Base-by-base conservation (phyloP, 92 coral and sea anemone genomes). In the Muricea muricata region DNA sequence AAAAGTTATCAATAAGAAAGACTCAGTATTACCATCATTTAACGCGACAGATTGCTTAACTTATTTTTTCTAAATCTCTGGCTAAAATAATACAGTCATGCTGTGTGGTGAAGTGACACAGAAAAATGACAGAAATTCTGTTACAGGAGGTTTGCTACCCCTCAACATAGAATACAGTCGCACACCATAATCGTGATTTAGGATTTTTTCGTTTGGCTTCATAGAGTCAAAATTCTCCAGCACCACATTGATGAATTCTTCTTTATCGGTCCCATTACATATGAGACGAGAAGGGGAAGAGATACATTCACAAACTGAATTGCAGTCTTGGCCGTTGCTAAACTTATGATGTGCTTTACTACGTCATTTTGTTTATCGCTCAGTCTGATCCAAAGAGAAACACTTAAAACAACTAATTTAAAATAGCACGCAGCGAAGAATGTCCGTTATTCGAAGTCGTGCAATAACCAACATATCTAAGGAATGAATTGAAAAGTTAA, bases 81-180 rank as follows among this genome's bases (percentile, higher is more conserved):
- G n/a, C n/a, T n/a, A n/a, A n/a, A n/a, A 45, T 45, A 45, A 45
- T n/a, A 70, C 77, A 0, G 77, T 35, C 77, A 70, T 70, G 48
- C 77, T 70, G 77, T 70, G 77, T 23, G 77, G 77, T 3, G 48
- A 70, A 25, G 40, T 7, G 40, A 70, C 77, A 13, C 77, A 70
- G 28, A 70, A 70, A 68, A 5, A 1, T 68, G 75, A 29, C 21
- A 68, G 46, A 15, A 68, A 68, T 34, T 68, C 26, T 28, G 74
- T 67, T 18, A n/a, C 74, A 67, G 74, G 74, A 29, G 39, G 74
- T 31, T 67, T 11, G 23, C 42, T 31, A 37, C 74, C 39, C 74
- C 74, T 26, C 41, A 67, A 32, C 42, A 26, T 67, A 15, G 39
- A 37, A 17, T 67, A 26, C 41, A 67, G 39, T 26, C 23, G 35